These are phyloP conservation scores for Hyaena hyaena DNA, from an alignment of 2,113 vertebrate genomes.

Conservation along the genomic window DNA sequence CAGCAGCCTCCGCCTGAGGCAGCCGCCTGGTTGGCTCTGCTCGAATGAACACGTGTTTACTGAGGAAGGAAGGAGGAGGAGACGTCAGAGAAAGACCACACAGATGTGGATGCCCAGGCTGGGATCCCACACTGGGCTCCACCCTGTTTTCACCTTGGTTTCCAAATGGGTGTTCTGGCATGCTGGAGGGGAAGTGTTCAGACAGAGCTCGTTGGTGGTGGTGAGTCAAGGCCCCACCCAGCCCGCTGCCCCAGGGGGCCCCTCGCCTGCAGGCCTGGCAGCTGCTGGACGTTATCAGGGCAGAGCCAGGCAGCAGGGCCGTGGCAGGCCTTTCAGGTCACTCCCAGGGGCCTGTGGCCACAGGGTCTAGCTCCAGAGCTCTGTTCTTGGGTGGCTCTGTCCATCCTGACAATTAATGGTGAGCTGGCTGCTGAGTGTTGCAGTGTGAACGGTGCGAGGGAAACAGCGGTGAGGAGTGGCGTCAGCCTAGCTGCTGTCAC, in stretches of 20 bases:
- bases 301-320: background rate
- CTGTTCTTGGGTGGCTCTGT: background rate
- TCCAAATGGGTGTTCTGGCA: conserved; percentile 27
- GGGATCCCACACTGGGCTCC: background rate
- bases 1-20: background rate
- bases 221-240: conserved; percentile 65
- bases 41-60: rapidly evolving
- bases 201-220: background rate
- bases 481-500: background rate
- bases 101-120: background rate
- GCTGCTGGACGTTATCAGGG: background rate
- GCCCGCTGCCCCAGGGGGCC: background rate
- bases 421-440: background rate
- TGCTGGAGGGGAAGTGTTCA: conserved; percentile 42
- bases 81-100: background rate
- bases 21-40: background rate
- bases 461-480: background rate
- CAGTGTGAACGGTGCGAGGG: background rate
- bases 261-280: background rate
- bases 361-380: background rate
- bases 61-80: background rate
- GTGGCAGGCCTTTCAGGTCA: background rate
- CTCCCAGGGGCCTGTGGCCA: background rate
- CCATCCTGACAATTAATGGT: background rate
- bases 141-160: conserved; percentile 47